Evolutionary conservation across 1,140 invertebrate species (phyloP).

Genomic region (Frieseomelitta varia): DNA sequence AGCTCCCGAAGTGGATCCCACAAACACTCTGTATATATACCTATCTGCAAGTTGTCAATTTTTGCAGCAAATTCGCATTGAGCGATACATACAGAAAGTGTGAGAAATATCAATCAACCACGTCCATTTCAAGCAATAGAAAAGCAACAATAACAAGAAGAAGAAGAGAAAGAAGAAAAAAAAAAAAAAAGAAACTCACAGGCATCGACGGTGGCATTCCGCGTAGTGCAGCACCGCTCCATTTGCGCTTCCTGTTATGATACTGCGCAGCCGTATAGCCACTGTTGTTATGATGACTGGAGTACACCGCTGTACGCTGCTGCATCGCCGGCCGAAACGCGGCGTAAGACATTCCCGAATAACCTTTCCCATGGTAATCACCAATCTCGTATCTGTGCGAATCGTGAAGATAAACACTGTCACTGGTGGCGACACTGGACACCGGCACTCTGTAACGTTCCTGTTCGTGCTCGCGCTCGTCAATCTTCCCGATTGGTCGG

Average conservation of each 20-base stretch:
- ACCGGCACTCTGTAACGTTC: conserved; percentile 45
- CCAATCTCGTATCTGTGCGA: conserved; percentile 52
- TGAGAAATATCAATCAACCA: background rate
- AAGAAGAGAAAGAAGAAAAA: background rate
- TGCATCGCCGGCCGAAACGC: conserved; percentile 57
- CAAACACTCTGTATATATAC: too few species aligned
- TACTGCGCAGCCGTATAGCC: conserved; percentile 52
- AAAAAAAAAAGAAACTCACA: conserved; percentile 65
- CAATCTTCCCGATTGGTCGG: conserved; percentile 46
- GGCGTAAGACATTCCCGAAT: conserved; percentile 37
- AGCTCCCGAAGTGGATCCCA: too few species aligned
- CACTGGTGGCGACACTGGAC: conserved; percentile 36
- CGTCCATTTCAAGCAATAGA: background rate
- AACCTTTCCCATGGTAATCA: conserved; percentile 55
- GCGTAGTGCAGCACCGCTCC: conserved; percentile 69
- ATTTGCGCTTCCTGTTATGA: conserved; percentile 71
- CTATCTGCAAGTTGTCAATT: too few species aligned
- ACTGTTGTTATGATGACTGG: conserved; percentile 64
- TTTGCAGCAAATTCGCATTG: too few species aligned
- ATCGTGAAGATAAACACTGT: conserved; percentile 52
- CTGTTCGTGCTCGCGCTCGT: conserved; percentile 52
- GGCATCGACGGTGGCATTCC: conserved; percentile 70
- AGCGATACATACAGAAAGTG: too few species aligned
- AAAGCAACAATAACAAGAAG: background rate
- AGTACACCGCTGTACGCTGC: conserved; percentile 44